Percentiles rank a stretch among this genome's conserved stretches.
phyloP scores from a whole-genome alignment of 2,113 vertebrate species.

The Acanthisitta chloris region DNA sequence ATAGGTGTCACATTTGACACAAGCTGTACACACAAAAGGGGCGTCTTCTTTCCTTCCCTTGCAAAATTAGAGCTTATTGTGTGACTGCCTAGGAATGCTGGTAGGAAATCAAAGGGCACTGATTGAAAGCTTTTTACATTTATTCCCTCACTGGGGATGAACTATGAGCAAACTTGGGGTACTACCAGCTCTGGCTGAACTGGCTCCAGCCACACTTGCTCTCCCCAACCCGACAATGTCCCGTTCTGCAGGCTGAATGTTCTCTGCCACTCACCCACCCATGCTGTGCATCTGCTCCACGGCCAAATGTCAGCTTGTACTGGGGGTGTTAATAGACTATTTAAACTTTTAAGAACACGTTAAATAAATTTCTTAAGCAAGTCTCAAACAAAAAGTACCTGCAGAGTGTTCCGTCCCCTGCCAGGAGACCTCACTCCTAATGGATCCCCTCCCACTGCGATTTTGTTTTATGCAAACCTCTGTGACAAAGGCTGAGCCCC shows the following conservation, averaged over 20 bases:
- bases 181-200: background rate
- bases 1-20: conserved; percentile 32
- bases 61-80: background rate
- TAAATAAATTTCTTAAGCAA: conserved; percentile 55
- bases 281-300: conserved; percentile 38
- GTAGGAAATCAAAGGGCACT: background rate
- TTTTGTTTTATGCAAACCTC: conserved; percentile 55
- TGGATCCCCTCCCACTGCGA: conserved; percentile 38
- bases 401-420: conserved; percentile 14
- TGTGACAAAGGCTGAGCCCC: conserved; percentile 38
- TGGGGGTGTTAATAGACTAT: conserved; percentile 58
- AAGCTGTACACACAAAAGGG: background rate
- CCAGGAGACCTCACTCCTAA: conserved; percentile 39
- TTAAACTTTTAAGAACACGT: conserved; percentile 42
- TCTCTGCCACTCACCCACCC: conserved; percentile 20
- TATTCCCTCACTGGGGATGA: background rate
- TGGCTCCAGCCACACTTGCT: background rate
- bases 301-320: conserved; percentile 47
- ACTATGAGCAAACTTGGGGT: background rate
- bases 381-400: conserved; percentile 34
- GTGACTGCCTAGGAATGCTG: background rate
- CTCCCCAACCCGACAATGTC: background rate
- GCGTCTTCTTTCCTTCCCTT: background rate
- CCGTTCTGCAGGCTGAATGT: background rate
- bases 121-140: background rate